Evolutionary conservation across 2,888 invertebrate genomes (phyloP).

Genomic region (Tanaodytes sp.): DNA sequence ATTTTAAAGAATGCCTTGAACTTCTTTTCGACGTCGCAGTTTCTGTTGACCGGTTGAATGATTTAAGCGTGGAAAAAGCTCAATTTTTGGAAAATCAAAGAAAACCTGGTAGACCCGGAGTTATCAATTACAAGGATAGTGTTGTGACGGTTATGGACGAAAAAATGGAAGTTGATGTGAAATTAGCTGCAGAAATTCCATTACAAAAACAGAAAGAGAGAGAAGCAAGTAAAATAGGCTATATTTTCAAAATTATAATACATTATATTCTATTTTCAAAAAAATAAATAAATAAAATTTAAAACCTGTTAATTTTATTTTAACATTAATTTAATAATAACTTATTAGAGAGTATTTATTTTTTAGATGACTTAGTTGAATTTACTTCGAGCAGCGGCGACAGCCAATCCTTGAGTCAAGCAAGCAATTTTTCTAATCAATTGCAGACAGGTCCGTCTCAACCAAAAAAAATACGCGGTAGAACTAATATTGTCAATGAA

Average conservation of each 20-base stretch:
- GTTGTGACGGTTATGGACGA: neutral
- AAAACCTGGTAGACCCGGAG: neutral
- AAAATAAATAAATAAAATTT: too few relatives aligned
- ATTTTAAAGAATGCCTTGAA: neutral
- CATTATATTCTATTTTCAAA: too few relatives aligned
- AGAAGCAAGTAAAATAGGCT: neutral
- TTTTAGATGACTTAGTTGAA: neutral
- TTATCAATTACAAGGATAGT: neutral
- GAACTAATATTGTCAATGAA: constrained; percentile 35
- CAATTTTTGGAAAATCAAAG: constrained; percentile 9
- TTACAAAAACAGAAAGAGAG: neutral
- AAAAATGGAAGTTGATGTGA: neutral
- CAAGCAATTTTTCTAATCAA: neutral
- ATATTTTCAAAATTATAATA: too few relatives aligned
- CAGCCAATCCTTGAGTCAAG: constrained; percentile 1
- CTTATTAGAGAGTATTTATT: too few relatives aligned
- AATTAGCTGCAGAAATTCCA: neutral
- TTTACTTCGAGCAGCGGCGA: neutral
- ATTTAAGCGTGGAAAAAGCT: constrained; percentile 16
- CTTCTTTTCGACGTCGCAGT: neutral
- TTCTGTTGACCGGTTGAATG: neutral
- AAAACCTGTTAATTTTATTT: too few relatives aligned
- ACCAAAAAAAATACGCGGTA: constrained; percentile 28
- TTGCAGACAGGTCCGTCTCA: neutral
- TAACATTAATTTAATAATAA: too few relatives aligned